Evolutionary conservation across 2,888 invertebrate genomes (phyloP).

Genomic region (Cantharis rufa): DNA sequence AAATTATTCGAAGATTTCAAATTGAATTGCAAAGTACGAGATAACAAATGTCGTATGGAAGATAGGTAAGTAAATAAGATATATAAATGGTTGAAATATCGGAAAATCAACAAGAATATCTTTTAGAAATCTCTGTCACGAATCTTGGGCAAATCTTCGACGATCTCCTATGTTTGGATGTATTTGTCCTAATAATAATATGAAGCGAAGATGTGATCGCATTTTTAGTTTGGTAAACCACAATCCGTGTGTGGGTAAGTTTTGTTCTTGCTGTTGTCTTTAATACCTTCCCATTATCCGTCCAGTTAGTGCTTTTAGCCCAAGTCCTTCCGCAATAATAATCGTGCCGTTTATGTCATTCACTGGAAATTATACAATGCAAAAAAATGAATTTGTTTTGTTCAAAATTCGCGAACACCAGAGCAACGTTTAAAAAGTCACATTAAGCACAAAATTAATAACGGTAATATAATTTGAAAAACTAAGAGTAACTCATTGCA

Average conservation of each 20-base stretch:
- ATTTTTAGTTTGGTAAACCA: slow-evolving; percentile 89
- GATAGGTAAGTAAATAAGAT: slow-evolving; percentile 68
- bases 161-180: slow-evolving; percentile 90
- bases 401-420: slow-evolving; percentile 2
- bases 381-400: slow-evolving; percentile 12
- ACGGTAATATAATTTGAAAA: not conserved
- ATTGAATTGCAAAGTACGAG: slow-evolving; percentile 82
- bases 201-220: slow-evolving; percentile 88
- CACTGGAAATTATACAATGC: slow-evolving; percentile 24
- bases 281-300: slow-evolving; percentile 18
- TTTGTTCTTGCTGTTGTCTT: slow-evolving; percentile 27
- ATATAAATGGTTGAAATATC: slow-evolving; percentile 6
- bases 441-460: not conserved
- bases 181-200: slow-evolving; percentile 88
- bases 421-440: not conserved
- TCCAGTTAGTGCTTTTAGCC: slow-evolving; percentile 26
- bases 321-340: slow-evolving; percentile 24
- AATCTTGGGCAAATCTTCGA: slow-evolving; percentile 85
- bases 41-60: slow-evolving; percentile 87
- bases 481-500: not conserved
- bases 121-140: slow-evolving; percentile 80
- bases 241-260: slow-evolving; percentile 93
- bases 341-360: slow-evolving; percentile 31
- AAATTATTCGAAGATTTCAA: slow-evolving; percentile 86
- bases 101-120: slow-evolving; percentile 22